A percentile compares a stretch with the other conserved stretches of the same genome.
Conservation (phyloP, 2,888 invertebrate species). For the Pyrrhia umbra region DNA sequence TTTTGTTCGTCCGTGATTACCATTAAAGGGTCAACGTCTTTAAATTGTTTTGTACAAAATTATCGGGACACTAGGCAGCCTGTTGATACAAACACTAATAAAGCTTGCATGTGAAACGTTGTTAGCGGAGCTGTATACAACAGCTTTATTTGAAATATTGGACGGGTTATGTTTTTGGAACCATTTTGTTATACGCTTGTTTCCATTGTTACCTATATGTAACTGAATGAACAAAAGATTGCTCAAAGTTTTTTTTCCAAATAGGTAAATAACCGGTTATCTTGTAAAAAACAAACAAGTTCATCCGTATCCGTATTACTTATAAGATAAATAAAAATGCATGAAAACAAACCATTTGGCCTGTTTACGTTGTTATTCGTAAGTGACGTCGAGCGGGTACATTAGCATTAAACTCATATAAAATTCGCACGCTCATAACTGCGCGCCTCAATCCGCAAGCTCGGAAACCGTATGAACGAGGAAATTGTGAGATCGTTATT, state of each 20-base stretch:
- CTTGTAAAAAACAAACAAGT: not conserved
- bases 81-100: conserved; percentile 37
- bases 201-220: not conserved
- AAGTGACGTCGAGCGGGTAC: conserved; percentile 25
- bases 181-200: not conserved
- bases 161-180: conserved; percentile 16
- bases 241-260: not conserved
- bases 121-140: conserved; percentile 15
- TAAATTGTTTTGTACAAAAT: conserved; percentile 45
- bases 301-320: not conserved
- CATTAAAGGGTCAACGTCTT: conserved; percentile 56
- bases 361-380: conserved; percentile 36
- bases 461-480: conserved; percentile 73
- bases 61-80: conserved; percentile 17
- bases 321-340: conserved; percentile 18
- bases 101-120: conserved; percentile 34
- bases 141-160: conserved; percentile 34
- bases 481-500: conserved; percentile 71
- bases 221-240: not conserved
- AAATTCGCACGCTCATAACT: conserved; percentile 59
- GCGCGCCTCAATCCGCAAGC: conserved; percentile 49
- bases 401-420: conserved; percentile 55
- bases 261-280: not conserved
- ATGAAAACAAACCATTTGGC: conserved; percentile 32
- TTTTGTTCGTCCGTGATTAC: conserved; percentile 53